A percentile compares a stretch with the other conserved stretches of the same genome.
Evolutionary conservation across 1,140 invertebrate genomes (phyloP).

Genomic region (Nautilus pompilius): DNA sequence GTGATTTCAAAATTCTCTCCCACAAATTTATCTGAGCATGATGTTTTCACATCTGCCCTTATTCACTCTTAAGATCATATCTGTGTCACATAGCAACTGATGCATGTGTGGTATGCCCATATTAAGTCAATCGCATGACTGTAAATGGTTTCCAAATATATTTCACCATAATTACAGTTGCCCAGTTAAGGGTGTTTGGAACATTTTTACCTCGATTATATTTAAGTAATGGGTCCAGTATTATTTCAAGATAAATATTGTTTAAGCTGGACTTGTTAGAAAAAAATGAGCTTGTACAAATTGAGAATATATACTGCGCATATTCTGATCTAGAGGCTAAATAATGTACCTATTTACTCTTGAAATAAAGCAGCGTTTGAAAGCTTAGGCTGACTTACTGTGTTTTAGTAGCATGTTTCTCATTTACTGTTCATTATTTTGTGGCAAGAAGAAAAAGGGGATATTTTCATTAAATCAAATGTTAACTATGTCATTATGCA

Average conservation of each 20-base stretch:
- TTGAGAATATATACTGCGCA: conserved; percentile 1
- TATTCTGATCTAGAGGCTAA: conserved; percentile 1
- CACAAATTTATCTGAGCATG: no score
- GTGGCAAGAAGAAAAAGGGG: no score
- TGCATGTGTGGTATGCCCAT: not conserved
- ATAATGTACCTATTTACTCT: conserved; percentile 1
- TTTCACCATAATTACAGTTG: conserved; percentile 1
- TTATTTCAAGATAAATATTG: not conserved
- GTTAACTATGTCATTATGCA: no score
- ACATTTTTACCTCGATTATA: not conserved
- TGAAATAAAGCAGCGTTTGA: not conserved
- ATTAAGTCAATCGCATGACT: not conserved
- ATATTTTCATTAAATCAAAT: no score
- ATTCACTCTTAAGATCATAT: no score
- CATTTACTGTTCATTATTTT: no score
- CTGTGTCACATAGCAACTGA: no score
- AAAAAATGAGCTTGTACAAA: not conserved
- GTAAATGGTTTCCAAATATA: conserved; percentile 1
- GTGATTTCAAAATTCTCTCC: no score
- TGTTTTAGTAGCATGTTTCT: no score
- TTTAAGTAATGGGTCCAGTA: not conserved
- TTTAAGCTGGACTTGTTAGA: not conserved
- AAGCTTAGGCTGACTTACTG: no score
- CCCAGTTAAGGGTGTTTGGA: not conserved
- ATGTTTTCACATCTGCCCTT: no score